These are phyloP conservation scores for Sialia sialis DNA, from an alignment of 2,113 vertebrate species.

Conservation along the genomic window DNA sequence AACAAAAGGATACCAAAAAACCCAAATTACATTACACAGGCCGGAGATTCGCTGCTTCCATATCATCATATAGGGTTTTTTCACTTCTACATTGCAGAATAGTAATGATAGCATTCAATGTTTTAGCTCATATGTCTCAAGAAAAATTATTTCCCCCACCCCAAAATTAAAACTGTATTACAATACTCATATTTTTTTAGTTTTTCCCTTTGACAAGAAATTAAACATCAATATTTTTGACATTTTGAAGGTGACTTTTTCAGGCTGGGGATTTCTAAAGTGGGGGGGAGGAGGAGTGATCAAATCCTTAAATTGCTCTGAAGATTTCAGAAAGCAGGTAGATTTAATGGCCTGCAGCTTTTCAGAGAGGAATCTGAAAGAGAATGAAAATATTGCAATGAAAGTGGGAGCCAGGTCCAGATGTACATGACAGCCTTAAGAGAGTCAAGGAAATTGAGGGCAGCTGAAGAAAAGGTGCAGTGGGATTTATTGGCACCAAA, in stretches of 20 bases:
- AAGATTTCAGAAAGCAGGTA: background rate
- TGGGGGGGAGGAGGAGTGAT: fast-evolving
- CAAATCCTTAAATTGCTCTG: background rate
- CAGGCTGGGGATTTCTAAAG: background rate
- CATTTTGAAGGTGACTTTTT: background rate
- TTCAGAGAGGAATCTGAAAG: background rate
- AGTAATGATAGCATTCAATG: background rate
- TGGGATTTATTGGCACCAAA: slow-evolving; percentile 36
- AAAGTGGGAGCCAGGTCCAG: background rate
- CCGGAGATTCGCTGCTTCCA: background rate
- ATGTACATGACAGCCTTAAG: slow-evolving; percentile 19
- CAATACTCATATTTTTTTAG: background rate
- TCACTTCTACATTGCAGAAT: background rate
- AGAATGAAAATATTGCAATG: background rate
- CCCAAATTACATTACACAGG: background rate
- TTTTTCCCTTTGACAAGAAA: background rate
- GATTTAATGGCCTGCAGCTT: background rate
- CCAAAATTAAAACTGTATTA: background rate
- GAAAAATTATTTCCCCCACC: fast-evolving
- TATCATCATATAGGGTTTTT: background rate
- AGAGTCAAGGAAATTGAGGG: slow-evolving; percentile 42
- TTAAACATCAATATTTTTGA: background rate
- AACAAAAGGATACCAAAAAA: background rate
- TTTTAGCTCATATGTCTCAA: background rate
- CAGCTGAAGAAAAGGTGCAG: slow-evolving; percentile 49